Evolutionary conservation across 2,888 invertebrate species (phyloP), one percentile per base, ranked within the genome.

Genomic region (Crematogaster levior): DNA sequence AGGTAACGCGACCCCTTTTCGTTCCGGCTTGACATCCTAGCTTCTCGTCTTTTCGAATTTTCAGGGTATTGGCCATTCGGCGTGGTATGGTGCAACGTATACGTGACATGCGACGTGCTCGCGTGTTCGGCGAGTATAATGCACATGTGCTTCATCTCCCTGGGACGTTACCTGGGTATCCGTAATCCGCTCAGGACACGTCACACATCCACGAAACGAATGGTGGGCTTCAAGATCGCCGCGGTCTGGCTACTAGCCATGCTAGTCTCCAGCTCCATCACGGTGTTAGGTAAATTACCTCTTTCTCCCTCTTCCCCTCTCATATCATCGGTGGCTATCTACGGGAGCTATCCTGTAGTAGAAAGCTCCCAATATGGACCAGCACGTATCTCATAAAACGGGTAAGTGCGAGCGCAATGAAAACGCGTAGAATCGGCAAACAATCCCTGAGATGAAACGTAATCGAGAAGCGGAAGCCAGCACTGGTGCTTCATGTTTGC

Each of bases 61-160:
- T 95, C 95, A 99, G 98, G 98, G 86, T 97, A 97, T 94, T 99
- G 98, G 98, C 98, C 98, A 70, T 96, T 98, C 94, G 96, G 98
- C 74, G 96, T 98, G 91, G 96, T 97, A 86, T 99, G 98, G 98
- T 98, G 98, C 95, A 98, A 98, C 93, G 97, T 98, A 74, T 98
- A 98, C 95, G 98, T 98, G 86, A 98, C 98, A n/a, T 98, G 98
- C 93, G 99, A 99, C 94, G 99, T 99, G 66, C 95, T 99, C 81
- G 98, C 98, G 80, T 99, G 99, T 94, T 99, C 99, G 0, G 97
- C 98, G 7, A 98, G 98, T 94, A 99, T 99, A 93, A 97, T 99
- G 96, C 99, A 99, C 95, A 97, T 99, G 96, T 98, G 99, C 92
- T 98, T 98, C 95, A 98, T 98, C 94, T 97, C 98, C 72, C 95